A percentile compares a stretch with the other conserved stretches of the same genome.
phyloP scores from a whole-genome alignment of 2,888 invertebrate genomes.

The Acanthosepion lycidas region DNA sequence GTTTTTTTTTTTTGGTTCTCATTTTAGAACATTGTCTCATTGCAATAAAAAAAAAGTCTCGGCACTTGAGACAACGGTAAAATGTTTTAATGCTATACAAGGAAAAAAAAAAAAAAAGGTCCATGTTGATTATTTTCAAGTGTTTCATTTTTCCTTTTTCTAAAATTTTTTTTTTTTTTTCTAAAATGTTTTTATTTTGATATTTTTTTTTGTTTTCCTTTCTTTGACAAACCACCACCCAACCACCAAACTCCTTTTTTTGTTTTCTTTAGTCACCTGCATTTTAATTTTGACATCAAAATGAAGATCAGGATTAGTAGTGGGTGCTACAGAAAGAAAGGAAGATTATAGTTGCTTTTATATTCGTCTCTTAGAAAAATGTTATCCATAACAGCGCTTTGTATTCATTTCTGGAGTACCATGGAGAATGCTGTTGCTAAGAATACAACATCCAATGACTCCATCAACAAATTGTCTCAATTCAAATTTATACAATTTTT shows the following conservation, averaged over 20 bases:
- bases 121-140: not conserved
- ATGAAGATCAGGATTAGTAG: not conserved
- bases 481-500: not conserved
- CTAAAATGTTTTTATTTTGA: no score
- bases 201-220: no score
- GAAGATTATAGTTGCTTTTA: not conserved
- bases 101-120: not conserved
- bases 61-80: not conserved
- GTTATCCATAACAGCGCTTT: not conserved
- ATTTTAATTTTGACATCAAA: not conserved
- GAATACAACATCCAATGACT: not conserved
- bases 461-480: not conserved
- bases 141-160: no score
- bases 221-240: not conserved
- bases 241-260: not conserved
- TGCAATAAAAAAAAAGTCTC: conserved; percentile 15
- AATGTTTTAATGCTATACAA: conserved; percentile 1
- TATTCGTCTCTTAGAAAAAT: not conserved
- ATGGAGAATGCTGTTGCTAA: not conserved
- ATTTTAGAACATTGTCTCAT: not conserved
- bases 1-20: not conserved
- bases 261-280: not conserved
- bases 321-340: not conserved
- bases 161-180: no score
- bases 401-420: not conserved